A percentile compares a stretch with the other conserved stretches of the same genome.
These are phyloP conservation scores for Oceanites oceanicus DNA, from an alignment of 2,113 vertebrate species.

Conservation along the genomic window DNA sequence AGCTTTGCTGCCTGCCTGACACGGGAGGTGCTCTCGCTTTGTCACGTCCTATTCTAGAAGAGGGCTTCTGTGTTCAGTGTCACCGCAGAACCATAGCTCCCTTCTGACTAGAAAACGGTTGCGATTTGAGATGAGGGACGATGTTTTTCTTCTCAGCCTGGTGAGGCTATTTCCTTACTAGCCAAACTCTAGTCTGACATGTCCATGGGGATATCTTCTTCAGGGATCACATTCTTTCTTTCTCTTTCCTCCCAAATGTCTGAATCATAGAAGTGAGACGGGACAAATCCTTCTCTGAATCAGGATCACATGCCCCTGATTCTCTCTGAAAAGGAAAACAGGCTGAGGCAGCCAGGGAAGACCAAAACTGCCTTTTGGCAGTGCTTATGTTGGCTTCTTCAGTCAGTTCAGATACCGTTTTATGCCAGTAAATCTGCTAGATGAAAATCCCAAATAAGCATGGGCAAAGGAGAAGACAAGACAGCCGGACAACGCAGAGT, in stretches of 20 bases:
- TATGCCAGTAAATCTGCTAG: background rate
- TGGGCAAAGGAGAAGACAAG: background rate
- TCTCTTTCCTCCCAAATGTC: background rate
- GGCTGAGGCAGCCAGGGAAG: background rate
- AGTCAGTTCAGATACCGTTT: background rate
- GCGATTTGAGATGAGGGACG: accelerated
- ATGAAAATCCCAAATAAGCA: background rate
- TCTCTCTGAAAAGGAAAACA: background rate
- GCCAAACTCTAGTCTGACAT: background rate
- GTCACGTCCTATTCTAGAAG: background rate
- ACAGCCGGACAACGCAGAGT: background rate
- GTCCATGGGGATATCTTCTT: background rate
- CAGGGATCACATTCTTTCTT: background rate
- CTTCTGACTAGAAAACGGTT: background rate
- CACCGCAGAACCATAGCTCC: background rate
- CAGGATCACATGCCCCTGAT: background rate
- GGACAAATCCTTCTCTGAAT: conserved; percentile 5
- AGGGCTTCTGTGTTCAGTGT: background rate
- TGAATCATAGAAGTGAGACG: background rate
- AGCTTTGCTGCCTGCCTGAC: background rate
- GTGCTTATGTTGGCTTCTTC: background rate
- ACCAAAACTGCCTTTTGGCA: conserved; percentile 5
- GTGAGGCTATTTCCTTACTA: background rate
- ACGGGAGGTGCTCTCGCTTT: background rate
- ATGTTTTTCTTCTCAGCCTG: background rate